Conservation (phyloP, 2,888 invertebrate species). For the Tenthredo scrophulariae region DNA sequence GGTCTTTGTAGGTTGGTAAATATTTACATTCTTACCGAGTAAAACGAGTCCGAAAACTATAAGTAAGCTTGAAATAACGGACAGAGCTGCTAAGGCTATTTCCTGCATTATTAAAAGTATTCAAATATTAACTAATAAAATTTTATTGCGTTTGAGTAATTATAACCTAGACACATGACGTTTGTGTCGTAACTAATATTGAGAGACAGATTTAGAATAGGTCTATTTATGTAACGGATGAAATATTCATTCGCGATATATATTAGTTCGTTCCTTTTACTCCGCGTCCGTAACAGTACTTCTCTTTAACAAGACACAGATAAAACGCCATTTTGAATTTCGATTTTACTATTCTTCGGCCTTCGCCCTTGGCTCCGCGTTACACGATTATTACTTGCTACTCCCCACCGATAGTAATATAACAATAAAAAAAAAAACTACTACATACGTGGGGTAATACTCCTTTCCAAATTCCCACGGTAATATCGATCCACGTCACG, state of each 20-base stretch:
- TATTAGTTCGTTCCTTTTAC: no score
- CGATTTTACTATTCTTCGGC: background rate
- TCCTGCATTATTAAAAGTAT: conserved; percentile 74
- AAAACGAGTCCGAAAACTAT: conserved; percentile 81
- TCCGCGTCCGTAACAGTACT: background rate
- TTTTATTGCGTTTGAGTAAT: background rate
- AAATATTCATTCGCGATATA: background rate
- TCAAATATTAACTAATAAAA: background rate
- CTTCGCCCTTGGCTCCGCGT: background rate
- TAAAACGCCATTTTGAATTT: conserved; percentile 48
- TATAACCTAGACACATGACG: conserved; percentile 14
- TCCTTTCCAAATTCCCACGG: background rate
- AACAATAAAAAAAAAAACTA: background rate
- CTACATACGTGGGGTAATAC: background rate
- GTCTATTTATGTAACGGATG: conserved; percentile 6
- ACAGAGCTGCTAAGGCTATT: conserved; percentile 79
- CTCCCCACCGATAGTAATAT: background rate
- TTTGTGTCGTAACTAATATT: background rate
- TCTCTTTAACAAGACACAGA: background rate
- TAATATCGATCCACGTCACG: background rate
- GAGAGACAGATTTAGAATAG: background rate
- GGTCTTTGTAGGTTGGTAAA: background rate
- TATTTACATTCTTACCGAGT: conserved; percentile 79
- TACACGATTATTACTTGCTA: background rate
- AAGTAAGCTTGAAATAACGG: conserved; percentile 81